These are phyloP conservation scores for Toxotes lorentzi DNA, from an alignment of 2,797 vertebrate genomes.

Conservation along the genomic window DNA sequence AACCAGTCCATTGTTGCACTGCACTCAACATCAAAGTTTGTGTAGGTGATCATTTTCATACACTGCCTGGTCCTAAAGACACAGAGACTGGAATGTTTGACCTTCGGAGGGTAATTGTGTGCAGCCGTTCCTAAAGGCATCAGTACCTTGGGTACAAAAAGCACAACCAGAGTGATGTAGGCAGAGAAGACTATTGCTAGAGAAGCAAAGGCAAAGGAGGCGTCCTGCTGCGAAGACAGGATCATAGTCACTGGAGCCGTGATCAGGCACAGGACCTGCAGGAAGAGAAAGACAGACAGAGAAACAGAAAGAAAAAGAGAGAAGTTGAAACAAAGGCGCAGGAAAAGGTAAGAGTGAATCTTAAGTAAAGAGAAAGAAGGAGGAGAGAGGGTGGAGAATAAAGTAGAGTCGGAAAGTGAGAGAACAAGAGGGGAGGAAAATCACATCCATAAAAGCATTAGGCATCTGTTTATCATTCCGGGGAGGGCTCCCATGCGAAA, in stretches of 20 bases:
- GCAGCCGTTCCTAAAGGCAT: constrained; percentile 24
- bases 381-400: constrained; percentile 24
- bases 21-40: not conserved
- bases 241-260: constrained; percentile 97
- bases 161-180: constrained; percentile 96
- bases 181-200: constrained; percentile 95
- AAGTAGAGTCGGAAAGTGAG: not conserved
- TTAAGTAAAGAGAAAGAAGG: constrained; percentile 13
- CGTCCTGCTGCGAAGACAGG: constrained; percentile 96
- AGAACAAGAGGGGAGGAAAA: constrained; percentile 41
- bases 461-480: constrained; percentile 74
- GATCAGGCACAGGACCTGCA: constrained; percentile 95
- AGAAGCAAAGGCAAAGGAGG: constrained; percentile 94
- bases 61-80: not conserved
- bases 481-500: constrained; percentile 68
- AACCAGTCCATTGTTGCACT: not conserved
- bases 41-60: not conserved
- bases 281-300: constrained; percentile 19
- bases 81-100: constrained; percentile 4
- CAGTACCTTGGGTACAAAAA: constrained; percentile 94
- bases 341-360: not conserved
- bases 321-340: constrained; percentile 2
- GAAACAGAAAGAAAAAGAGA: not conserved
- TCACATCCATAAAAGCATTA: constrained; percentile 69
- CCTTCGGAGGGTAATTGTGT: constrained; percentile 27